Evolutionary conservation across 2,797 vertebrate genomes (phyloP).

Genomic region (Myripristis murdjan): DNA sequence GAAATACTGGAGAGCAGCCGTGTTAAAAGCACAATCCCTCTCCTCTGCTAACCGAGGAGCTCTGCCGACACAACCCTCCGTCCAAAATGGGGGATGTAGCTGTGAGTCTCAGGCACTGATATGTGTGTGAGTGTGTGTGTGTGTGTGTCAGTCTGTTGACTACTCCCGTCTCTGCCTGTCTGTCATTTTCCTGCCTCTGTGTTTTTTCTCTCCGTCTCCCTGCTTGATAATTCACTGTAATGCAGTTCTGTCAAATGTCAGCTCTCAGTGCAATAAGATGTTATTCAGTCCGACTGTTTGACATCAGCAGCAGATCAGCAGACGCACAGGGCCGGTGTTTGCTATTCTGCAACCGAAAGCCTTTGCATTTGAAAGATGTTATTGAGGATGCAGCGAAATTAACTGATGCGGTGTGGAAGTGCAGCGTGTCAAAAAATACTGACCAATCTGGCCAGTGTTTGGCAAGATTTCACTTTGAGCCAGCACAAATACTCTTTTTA

Average conservation of each 20-base stretch:
- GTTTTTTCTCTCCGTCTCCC: neutral
- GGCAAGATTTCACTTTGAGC: neutral
- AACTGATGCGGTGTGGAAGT: neutral
- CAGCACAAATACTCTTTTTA: neutral
- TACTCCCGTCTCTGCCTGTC: too few relatives aligned
- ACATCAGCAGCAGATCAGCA: conserved; percentile 17
- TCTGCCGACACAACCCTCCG: neutral
- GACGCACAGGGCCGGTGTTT: neutral
- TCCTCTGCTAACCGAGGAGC: neutral
- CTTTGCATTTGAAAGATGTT: neutral
- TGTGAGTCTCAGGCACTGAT: neutral
- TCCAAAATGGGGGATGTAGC: neutral
- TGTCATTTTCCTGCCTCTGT: neutral
- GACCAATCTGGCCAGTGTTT: neutral
- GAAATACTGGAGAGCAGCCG: too few relatives aligned
- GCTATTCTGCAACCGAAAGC: neutral
- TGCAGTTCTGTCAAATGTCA: conserved; percentile 27
- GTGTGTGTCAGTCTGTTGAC: neutral
- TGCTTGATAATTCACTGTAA: conserved; percentile 8
- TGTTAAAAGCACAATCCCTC: too few relatives aligned
- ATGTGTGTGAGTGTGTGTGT: neutral
- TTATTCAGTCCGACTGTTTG: neutral
- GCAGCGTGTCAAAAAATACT: conserved; percentile 11
- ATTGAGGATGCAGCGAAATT: neutral
- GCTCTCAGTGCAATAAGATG: too few relatives aligned